phyloP scores from a whole-genome alignment of 1,140 invertebrate species.

The Heliconius melpomene region DNA sequence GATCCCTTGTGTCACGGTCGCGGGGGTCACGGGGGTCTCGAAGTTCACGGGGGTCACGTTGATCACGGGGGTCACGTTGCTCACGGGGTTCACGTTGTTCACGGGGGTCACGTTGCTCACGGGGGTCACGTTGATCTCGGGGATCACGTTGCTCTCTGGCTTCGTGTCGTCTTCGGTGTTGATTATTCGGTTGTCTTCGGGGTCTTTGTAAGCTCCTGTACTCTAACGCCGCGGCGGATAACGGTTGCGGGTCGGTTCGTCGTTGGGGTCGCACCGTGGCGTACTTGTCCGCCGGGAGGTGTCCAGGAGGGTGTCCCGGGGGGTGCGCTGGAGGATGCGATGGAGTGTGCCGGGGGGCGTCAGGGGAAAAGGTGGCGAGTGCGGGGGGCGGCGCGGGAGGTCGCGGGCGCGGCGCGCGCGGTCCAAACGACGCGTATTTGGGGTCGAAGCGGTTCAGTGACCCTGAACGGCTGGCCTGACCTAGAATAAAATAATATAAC shows the following conservation, averaged over 20 bases:
- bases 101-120: conserved; percentile 29
- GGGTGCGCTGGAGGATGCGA: conserved; percentile 32
- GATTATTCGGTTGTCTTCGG: conserved; percentile 59
- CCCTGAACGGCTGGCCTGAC: conserved; percentile 59
- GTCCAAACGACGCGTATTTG: conserved; percentile 83
- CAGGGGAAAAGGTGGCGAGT: conserved; percentile 62
- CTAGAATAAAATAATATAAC: conserved; percentile 38
- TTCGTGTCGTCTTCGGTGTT: conserved; percentile 37
- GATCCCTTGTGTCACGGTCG: conserved; percentile 40
- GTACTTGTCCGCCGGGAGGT: conserved; percentile 66
- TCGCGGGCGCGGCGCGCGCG: conserved; percentile 80
- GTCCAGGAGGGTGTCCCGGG: neutral
- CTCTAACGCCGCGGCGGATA: conserved; percentile 69
- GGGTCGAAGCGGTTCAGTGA: conserved; percentile 83
- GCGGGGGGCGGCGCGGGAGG: conserved; percentile 67
- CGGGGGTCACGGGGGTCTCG: conserved; percentile 37
- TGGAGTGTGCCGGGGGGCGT: conserved; percentile 43
- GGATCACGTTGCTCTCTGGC: conserved; percentile 38
- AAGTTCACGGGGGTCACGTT: conserved; percentile 36
- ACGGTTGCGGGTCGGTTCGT: conserved; percentile 68
- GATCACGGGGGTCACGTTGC: conserved; percentile 35
- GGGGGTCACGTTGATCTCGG: conserved; percentile 37
- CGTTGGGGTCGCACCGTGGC: conserved; percentile 68
- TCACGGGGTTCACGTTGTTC: conserved; percentile 45
- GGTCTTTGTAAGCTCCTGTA: conserved; percentile 73